A percentile compares a stretch with the other conserved stretches of the same genome.
phyloP scores from a whole-genome alignment of 2,113 vertebrate species.

The Callionymus lyra region DNA sequence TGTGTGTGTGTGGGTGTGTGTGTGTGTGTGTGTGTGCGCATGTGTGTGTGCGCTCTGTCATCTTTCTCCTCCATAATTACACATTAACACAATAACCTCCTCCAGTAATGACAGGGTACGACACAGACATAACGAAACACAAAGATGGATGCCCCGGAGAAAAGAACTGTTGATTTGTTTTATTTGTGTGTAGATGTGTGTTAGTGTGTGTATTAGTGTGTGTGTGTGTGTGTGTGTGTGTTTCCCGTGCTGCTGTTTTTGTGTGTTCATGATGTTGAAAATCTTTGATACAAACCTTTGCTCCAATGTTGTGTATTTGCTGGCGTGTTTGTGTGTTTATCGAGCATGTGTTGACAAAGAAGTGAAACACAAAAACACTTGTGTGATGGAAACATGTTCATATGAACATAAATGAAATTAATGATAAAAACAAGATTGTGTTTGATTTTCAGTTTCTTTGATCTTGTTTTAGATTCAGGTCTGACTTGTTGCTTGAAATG shows the following conservation, averaged over 20 bases:
- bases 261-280: neutral
- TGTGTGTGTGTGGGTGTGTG: too few species aligned
- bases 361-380: constrained; percentile 5
- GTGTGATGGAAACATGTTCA: constrained; percentile 41
- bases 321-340: constrained; percentile 4
- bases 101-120: too few species aligned
- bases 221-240: neutral
- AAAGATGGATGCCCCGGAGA: too few species aligned
- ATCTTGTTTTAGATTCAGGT: constrained; percentile 68
- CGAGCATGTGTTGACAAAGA: constrained; percentile 2
- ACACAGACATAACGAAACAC: too few species aligned
- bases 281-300: constrained; percentile 3
- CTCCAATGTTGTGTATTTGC: neutral
- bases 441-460: constrained; percentile 51
- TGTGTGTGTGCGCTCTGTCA: too few species aligned
- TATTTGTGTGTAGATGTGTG: neutral
- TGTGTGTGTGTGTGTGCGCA: too few species aligned
- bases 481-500: constrained; percentile 61
- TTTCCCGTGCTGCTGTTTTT: neutral
- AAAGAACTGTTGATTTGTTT: neutral
- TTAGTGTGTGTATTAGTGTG: neutral
- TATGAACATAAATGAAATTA: constrained; percentile 7
- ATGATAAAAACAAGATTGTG: constrained; percentile 51
- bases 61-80: too few species aligned
- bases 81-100: too few species aligned